Conservation (phyloP, 35 echinoderm and acorn worm genomes). For the Apostichopus parvimensis region DNA sequence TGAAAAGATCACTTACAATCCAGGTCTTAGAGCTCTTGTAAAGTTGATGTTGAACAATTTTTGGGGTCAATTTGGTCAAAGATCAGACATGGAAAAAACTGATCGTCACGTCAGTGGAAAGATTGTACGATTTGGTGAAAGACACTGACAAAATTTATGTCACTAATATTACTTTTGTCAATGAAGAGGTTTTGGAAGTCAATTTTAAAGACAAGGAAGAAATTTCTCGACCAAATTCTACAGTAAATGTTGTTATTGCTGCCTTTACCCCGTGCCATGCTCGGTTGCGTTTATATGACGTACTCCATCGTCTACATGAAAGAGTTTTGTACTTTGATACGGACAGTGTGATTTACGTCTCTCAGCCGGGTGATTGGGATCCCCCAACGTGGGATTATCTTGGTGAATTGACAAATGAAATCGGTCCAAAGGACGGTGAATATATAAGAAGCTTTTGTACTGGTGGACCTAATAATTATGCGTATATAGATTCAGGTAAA, state of each 20-base stretch:
- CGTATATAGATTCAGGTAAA: conserved; percentile 43
- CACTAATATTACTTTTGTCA: not conserved
- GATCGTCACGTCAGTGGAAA: conserved; percentile 4
- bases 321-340: not conserved
- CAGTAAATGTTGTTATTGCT: conserved; percentile 38
- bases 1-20: conserved; percentile 47
- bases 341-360: conserved; percentile 28
- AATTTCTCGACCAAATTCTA: conserved; percentile 1
- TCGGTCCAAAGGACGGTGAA: conserved; percentile 27
- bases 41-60: conserved; percentile 37
- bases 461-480: conserved; percentile 49
- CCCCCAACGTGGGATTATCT: conserved; percentile 27
- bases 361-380: conserved; percentile 22
- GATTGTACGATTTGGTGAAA: conserved; percentile 16
- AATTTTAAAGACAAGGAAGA: conserved; percentile 33
- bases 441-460: conserved; percentile 21
- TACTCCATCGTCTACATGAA: conserved; percentile 23
- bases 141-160: conserved; percentile 9
- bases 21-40: conserved; percentile 50
- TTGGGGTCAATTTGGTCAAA: conserved; percentile 41
- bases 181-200: conserved; percentile 23
- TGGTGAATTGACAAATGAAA: conserved; percentile 54
- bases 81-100: conserved; percentile 25
- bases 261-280: conserved; percentile 38
- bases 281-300: conserved; percentile 24